Evolutionary conservation across 2,797 vertebrate species (phyloP), one percentile per base, ranked within the genome.

Genomic region (Hemibagrus guttatus): DNA sequence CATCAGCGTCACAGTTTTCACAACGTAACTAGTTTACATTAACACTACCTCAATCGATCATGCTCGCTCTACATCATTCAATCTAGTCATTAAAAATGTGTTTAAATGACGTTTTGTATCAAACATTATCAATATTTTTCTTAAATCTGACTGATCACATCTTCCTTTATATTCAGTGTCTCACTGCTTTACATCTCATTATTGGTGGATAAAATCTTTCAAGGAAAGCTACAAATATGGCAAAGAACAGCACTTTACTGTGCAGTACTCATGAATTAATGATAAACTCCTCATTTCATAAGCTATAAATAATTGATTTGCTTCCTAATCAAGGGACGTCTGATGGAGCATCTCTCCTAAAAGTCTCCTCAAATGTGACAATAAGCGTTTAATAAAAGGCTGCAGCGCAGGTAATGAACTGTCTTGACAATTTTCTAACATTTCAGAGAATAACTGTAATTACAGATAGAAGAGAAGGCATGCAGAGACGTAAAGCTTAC

Each of bases 361-460:
- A 80, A 61, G 39, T 49, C 46, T 35, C 12, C 63, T 39, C 12
- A 7, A 31, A 56, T 23, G 26, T 21, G n/a, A 71, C 54, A 58
- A 26, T 26, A 56, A 54, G 19, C 5, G 12, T 59, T 74, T 74
- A 14, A 13, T 54, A 76, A 19, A 56, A 76, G 14, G 1, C 49
- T 54, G 7, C 13, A 35, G 21, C 61, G 61, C 64, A 52, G 46
- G 19, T 35, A 16, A 83, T 81, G 31, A 4, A 79, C 76, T 59
- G 56, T 9, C 66, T n/a, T 49, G 66, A 7, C 35, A 42, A 49
- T 71, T 46, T 61, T 21, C 2, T 9, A 61, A 61, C 78, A 61
- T 82, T 68, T 52, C 56, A 82, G 21, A 68, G 68, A 74, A 75
- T 86, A 82, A 81, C 6, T 54, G 58, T 79, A 86, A 74, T 74